Evolutionary conservation across 2,113 vertebrate species (phyloP).

Genomic region (Eublepharis macularius): DNA sequence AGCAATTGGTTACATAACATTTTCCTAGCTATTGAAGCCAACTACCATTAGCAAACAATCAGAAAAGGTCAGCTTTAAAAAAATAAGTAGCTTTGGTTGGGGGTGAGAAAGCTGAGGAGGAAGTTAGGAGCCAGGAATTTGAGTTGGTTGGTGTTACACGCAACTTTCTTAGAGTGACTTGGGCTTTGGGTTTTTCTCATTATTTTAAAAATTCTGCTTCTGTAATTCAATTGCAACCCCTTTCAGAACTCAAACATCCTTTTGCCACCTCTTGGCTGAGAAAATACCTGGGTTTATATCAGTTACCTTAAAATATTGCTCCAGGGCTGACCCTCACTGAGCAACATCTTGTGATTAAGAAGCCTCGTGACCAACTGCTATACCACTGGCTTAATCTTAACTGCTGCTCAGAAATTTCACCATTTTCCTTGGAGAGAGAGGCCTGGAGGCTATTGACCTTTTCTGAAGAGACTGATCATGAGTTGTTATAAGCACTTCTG

Average conservation of each 20-base stretch:
- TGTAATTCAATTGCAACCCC: background rate
- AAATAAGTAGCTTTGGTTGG: slow-evolving; percentile 30
- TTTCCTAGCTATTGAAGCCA: background rate
- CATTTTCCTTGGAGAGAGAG: background rate
- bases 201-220: background rate
- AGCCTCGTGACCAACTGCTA: background rate
- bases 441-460: background rate
- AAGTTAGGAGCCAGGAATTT: background rate
- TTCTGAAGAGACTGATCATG: background rate
- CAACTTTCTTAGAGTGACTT: background rate
- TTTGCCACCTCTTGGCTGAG: background rate
- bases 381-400: background rate
- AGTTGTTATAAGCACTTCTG: background rate
- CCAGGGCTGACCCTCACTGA: background rate
- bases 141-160: background rate
- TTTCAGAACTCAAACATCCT: background rate
- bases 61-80: slow-evolving; percentile 49
- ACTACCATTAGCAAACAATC: slow-evolving; percentile 35
- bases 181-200: background rate
- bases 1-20: slow-evolving; percentile 33
- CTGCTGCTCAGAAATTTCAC: background rate
- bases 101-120: background rate
- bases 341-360: slow-evolving; percentile 27
- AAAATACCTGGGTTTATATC: slow-evolving; percentile 32
- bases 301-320: background rate